Evolutionary conservation across 2,888 invertebrate species (phyloP).

Genomic region (Drosophila quinaria): DNA sequence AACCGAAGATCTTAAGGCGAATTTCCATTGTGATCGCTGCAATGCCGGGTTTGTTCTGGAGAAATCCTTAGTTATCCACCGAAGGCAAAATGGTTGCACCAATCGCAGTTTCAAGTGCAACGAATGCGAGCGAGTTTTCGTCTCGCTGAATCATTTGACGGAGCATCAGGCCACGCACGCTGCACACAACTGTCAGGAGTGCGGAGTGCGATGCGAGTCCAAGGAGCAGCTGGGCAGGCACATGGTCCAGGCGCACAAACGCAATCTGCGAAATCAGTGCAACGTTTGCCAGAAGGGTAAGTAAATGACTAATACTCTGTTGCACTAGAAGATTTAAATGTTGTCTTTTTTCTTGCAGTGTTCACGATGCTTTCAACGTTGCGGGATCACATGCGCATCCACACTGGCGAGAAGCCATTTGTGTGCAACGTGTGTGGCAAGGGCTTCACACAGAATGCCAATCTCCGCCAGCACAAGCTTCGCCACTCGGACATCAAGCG

Average conservation of each 20-base stretch:
- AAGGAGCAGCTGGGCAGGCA: slow-evolving; percentile 86
- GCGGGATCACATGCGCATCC: slow-evolving; percentile 87
- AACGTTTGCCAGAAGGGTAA: slow-evolving; percentile 82
- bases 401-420: slow-evolving; percentile 88
- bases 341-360: slow-evolving; percentile 61
- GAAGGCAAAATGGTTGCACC: slow-evolving; percentile 85
- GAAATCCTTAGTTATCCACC: slow-evolving; percentile 82
- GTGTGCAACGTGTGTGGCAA: slow-evolving; percentile 87
- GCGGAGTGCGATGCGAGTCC: slow-evolving; percentile 85
- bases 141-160: slow-evolving; percentile 87
- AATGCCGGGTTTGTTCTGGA: slow-evolving; percentile 83
- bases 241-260: slow-evolving; percentile 85
- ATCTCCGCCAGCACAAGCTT: slow-evolving; percentile 87
- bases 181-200: slow-evolving; percentile 82
- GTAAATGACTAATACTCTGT: background rate
- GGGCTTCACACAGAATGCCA: slow-evolving; percentile 88
- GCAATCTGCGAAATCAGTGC: slow-evolving; percentile 87
- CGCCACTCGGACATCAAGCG: slow-evolving; percentile 87
- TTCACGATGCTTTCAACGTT: slow-evolving; percentile 87
- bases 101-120: slow-evolving; percentile 86
- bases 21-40: slow-evolving; percentile 82
- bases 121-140: slow-evolving; percentile 86
- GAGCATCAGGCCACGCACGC: slow-evolving; percentile 86
- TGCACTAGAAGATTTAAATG: background rate
- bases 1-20: slow-evolving; percentile 39